These are phyloP conservation scores for Parasteatoda tepidariorum DNA, from an alignment of 1,140 invertebrate genomes.

Conservation along the genomic window DNA sequence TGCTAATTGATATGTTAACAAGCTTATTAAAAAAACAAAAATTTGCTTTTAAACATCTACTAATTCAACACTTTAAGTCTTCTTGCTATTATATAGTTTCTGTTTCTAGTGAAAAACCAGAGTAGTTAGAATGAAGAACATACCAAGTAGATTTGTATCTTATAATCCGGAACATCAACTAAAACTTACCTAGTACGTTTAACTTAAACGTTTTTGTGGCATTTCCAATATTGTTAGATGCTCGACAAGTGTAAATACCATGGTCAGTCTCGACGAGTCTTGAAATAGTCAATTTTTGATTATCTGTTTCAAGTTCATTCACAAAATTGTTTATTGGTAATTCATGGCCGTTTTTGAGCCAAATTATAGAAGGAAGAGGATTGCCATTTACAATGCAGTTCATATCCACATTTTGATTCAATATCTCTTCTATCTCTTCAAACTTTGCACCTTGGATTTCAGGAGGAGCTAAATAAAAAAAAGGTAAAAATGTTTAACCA, in stretches of 20 bases:
- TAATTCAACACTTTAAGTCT: too few relatives aligned
- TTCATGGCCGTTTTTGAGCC: conserved; percentile 52
- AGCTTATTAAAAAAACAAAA: too few relatives aligned
- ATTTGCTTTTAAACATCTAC: too few relatives aligned
- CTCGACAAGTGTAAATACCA: conserved; percentile 88
- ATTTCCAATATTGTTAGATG: conserved; percentile 68
- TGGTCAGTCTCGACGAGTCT: conserved; percentile 73
- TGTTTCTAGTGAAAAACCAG: too few relatives aligned
- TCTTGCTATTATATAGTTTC: too few relatives aligned
- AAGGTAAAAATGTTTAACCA: not conserved
- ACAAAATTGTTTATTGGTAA: not conserved
- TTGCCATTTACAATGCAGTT: conserved; percentile 35
- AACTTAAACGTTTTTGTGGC: conserved; percentile 75
- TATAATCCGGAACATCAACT: too few relatives aligned
- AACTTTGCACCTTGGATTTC: conserved; percentile 33
- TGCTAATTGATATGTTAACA: too few relatives aligned
- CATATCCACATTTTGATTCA: conserved; percentile 21
- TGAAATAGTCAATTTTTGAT: conserved; percentile 28
- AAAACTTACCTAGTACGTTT: conserved; percentile 74
- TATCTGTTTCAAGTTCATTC: not conserved
- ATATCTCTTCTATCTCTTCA: conserved; percentile 31
- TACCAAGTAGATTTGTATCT: too few relatives aligned
- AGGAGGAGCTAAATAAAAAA: conserved; percentile 33
- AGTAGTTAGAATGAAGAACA: too few relatives aligned
- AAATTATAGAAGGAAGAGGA: conserved; percentile 44